A percentile compares a stretch with the other conserved stretches of the same genome.
Evolutionary conservation across 2,888 invertebrate genomes (phyloP).

Genomic region (Zonitis immaculata): DNA sequence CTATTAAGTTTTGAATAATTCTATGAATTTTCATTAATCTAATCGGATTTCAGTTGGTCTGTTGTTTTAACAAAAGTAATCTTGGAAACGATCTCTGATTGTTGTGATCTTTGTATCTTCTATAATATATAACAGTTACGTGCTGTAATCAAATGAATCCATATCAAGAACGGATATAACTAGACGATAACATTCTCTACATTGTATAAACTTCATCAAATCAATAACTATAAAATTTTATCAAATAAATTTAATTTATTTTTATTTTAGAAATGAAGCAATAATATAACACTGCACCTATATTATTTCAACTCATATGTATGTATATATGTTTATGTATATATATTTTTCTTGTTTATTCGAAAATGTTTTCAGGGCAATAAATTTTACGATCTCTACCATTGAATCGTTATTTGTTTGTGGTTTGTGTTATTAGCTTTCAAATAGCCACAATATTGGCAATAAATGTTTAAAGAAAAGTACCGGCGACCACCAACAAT

Average conservation of each 20-base stretch:
- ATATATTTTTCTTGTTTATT: constrained; percentile 23
- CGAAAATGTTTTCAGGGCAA: constrained; percentile 26
- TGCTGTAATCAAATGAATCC: constrained; percentile 43
- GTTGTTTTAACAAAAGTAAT: constrained; percentile 5
- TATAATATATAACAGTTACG: constrained; percentile 42
- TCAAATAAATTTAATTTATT: constrained; percentile 27
- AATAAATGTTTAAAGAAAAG: constrained; percentile 3
- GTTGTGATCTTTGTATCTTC: constrained; percentile 32
- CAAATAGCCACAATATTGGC: constrained; percentile 8
- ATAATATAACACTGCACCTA: constrained; percentile 25
- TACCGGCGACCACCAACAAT: not conserved
- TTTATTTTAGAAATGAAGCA: constrained; percentile 25
- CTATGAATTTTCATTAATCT: not conserved
- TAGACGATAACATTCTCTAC: constrained; percentile 41
- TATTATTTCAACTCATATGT: constrained; percentile 24
- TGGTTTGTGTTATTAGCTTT: constrained; percentile 9
- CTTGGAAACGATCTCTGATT: constrained; percentile 31
- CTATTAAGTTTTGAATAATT: not conserved
- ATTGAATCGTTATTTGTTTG: constrained; percentile 12
- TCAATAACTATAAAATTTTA: constrained; percentile 36
- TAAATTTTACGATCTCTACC: constrained; percentile 27
- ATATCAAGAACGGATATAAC: constrained; percentile 38
- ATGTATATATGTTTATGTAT: not conserved
- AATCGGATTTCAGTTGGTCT: not conserved
- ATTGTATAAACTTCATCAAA: constrained; percentile 34